Percentiles rank a stretch among this genome's conserved stretches.
These are phyloP conservation scores for Paraescarpia echinospica DNA, from an alignment of 1,140 invertebrate genomes.

Conservation along the genomic window DNA sequence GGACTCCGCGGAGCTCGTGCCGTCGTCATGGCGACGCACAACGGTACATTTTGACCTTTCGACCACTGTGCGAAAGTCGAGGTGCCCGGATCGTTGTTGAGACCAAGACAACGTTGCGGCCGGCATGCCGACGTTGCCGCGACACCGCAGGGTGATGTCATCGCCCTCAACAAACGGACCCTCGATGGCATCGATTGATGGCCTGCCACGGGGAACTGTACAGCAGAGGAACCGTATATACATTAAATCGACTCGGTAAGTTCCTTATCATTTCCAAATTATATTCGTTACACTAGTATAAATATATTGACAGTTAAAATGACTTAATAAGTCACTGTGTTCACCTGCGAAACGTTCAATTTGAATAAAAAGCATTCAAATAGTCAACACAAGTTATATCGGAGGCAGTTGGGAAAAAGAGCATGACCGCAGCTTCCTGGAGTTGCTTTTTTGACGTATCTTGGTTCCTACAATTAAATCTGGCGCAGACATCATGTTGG, in stretches of 20 bases:
- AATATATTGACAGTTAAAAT: too few species aligned
- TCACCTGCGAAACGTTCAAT: too few species aligned
- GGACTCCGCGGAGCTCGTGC: not conserved
- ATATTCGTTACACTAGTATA: too few species aligned
- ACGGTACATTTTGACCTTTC: not conserved
- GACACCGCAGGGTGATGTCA: not conserved
- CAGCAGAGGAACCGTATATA: not conserved
- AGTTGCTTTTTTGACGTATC: too few species aligned
- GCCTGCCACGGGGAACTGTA: not conserved
- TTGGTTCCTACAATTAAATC: too few species aligned
- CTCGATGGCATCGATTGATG: not conserved
- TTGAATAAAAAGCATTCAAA: too few species aligned
- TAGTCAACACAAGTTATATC: too few species aligned
- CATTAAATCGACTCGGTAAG: not conserved
- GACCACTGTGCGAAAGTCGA: not conserved
- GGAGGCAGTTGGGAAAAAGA: too few species aligned
- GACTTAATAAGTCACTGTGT: too few species aligned
- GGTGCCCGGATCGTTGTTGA: not conserved
- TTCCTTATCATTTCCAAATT: not conserved
- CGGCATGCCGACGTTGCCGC: not conserved
- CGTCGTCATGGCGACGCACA: not conserved
- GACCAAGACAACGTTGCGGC: not conserved
- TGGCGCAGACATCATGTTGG: too few species aligned
- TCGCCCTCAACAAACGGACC: not conserved
- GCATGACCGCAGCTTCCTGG: too few species aligned